Conservation (phyloP, 2,888 invertebrate species). For the Ditula angustiorana region DNA sequence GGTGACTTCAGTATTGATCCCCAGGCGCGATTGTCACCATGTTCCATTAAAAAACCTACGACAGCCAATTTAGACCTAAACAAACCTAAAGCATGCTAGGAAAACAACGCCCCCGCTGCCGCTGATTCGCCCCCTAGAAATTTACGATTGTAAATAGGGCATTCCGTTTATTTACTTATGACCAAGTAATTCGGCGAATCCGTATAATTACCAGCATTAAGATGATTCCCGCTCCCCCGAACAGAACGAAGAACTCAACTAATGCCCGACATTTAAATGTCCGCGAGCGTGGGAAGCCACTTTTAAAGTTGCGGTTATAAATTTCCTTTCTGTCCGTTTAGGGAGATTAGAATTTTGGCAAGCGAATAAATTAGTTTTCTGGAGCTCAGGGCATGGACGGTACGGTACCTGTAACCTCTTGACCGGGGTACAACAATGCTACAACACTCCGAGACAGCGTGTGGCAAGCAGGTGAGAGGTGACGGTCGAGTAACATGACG, state of each 20-base stretch:
- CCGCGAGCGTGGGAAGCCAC: slow-evolving; percentile 57
- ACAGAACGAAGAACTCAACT: slow-evolving; percentile 70
- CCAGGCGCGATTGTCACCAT: no score
- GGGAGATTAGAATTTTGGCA: slow-evolving; percentile 61
- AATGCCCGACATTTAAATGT: slow-evolving; percentile 81
- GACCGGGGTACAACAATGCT: background rate
- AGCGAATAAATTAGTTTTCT: slow-evolving; percentile 62
- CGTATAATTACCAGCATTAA: slow-evolving; percentile 85
- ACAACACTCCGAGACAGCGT: background rate
- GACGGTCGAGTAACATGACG: no score
- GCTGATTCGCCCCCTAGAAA: slow-evolving; percentile 51
- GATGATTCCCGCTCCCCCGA: slow-evolving; percentile 78
- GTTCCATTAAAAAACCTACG: no score
- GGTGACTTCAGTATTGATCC: no score
- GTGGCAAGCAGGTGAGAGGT: no score
- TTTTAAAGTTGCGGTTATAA: slow-evolving; percentile 76
- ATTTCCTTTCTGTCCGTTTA: slow-evolving; percentile 59
- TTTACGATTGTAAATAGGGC: slow-evolving; percentile 83
- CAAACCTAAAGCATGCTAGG: slow-evolving; percentile 18
- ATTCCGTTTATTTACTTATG: slow-evolving; percentile 83
- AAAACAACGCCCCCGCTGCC: background rate
- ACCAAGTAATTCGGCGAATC: slow-evolving; percentile 84
- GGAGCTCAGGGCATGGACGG: slow-evolving; percentile 25
- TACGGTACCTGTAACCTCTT: background rate
- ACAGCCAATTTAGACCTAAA: no score